These are phyloP conservation scores for Pollenia amentaria DNA, from an alignment of 2,888 invertebrate species.

Conservation along the genomic window DNA sequence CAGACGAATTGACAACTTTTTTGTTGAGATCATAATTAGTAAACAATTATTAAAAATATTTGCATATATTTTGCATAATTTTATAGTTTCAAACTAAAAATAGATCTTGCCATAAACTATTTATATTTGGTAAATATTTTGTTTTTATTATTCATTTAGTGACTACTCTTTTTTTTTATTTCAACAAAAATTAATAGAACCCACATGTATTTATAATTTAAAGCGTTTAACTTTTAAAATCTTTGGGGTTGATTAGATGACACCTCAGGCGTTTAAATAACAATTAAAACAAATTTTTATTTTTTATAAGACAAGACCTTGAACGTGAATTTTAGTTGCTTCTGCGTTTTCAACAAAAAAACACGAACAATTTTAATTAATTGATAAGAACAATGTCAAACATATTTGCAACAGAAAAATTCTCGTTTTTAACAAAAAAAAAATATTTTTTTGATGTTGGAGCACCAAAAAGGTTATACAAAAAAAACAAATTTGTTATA, in stretches of 20 bases:
- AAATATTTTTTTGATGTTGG: too few relatives aligned
- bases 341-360: slow-evolving; percentile 16
- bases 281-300: slow-evolving; percentile 24
- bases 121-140: neutral
- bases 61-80: slow-evolving; percentile 3
- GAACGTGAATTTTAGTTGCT: slow-evolving; percentile 27
- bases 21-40: neutral
- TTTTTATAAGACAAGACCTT: slow-evolving; percentile 34
- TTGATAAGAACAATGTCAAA: slow-evolving; percentile 4
- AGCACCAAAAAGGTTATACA: too few relatives aligned
- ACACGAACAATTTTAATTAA: neutral
- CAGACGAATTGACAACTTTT: neutral
- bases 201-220: neutral
- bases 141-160: neutral
- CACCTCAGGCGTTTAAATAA: slow-evolving; percentile 36
- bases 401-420: neutral
- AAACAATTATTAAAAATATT: neutral
- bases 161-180: neutral
- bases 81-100: neutral
- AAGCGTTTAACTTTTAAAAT: slow-evolving; percentile 31
- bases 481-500: too few relatives aligned
- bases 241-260: slow-evolving; percentile 27
- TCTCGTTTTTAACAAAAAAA: too few relatives aligned
- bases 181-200: neutral
- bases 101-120: neutral